Percentiles rank a stretch among this genome's conserved stretches.
Conservation (phyloP, 2,888 invertebrate species). For the Mactromeris polynyma region DNA sequence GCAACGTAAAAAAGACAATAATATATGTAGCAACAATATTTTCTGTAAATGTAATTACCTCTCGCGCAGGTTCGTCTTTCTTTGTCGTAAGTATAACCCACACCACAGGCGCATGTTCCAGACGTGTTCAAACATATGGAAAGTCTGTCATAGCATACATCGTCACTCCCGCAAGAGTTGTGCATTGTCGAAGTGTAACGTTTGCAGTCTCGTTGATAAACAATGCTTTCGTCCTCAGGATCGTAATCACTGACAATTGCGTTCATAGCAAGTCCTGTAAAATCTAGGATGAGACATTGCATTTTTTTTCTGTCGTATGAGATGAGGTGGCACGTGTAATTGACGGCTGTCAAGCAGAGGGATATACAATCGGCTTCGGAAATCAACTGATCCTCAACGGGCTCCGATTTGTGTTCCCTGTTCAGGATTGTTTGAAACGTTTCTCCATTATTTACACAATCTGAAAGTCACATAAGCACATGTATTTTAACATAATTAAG, state of each 20-base stretch:
- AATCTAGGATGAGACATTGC: background rate
- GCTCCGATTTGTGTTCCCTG: background rate
- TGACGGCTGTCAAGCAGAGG: background rate
- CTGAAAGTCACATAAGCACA: background rate
- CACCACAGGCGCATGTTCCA: background rate
- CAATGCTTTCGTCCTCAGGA: background rate
- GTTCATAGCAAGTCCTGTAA: background rate
- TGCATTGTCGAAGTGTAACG: background rate
- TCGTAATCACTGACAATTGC: background rate
- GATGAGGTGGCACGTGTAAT: background rate
- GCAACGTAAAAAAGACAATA: background rate
- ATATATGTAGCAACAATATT: background rate
- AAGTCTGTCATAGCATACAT: background rate
- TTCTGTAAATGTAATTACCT: background rate
- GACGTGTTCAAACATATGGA: background rate
- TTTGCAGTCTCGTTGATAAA: background rate
- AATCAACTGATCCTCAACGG: background rate
- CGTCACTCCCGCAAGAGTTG: background rate
- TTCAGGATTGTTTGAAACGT: background rate
- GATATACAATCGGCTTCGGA: background rate
- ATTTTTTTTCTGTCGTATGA: background rate
- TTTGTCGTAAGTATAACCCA: background rate
- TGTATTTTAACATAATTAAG: too few species aligned
- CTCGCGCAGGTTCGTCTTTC: background rate
- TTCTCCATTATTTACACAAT: background rate